These are phyloP conservation scores for Lochmaea crataegi DNA, from an alignment of 2,888 invertebrate genomes.

Conservation along the genomic window DNA sequence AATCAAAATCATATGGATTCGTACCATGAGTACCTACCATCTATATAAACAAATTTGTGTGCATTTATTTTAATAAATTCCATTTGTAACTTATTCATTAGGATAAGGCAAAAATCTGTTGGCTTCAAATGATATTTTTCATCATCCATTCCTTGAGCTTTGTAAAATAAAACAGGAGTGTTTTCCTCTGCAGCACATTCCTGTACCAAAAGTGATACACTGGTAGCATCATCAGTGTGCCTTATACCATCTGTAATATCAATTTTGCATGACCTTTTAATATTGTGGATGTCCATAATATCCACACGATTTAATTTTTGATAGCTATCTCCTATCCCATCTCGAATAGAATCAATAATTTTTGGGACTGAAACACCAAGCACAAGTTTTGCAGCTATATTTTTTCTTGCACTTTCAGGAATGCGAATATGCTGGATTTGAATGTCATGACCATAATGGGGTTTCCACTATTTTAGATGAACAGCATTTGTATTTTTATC, in stretches of 20 bases:
- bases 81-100: constrained; percentile 17
- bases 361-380: constrained; percentile 18
- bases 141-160: constrained; percentile 16
- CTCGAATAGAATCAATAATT: constrained; percentile 15
- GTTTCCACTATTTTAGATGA: constrained; percentile 16
- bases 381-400: constrained; percentile 13
- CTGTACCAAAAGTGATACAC: constrained; percentile 6
- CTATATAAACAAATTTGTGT: constrained; percentile 12
- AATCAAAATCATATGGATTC: constrained; percentile 20
- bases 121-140: constrained; percentile 17
- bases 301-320: constrained; percentile 16
- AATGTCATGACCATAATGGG: constrained; percentile 12
- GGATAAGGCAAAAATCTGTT: constrained; percentile 17
- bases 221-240: constrained; percentile 16
- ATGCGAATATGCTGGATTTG: constrained; percentile 17
- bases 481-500: constrained; percentile 13
- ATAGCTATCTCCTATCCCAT: constrained; percentile 10
- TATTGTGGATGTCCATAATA: too few species aligned
- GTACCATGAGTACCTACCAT: constrained; percentile 22
- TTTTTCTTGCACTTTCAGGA: constrained; percentile 17
- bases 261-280: too few species aligned
- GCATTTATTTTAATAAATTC: not conserved
- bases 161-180: constrained; percentile 19
- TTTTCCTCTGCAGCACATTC: constrained; percentile 17
- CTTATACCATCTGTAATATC: constrained; percentile 11